Evolutionary conservation across 2,888 invertebrate genomes (phyloP), one percentile per base, ranked within the genome.

Genomic region (Hemithea aestivaria): DNA sequence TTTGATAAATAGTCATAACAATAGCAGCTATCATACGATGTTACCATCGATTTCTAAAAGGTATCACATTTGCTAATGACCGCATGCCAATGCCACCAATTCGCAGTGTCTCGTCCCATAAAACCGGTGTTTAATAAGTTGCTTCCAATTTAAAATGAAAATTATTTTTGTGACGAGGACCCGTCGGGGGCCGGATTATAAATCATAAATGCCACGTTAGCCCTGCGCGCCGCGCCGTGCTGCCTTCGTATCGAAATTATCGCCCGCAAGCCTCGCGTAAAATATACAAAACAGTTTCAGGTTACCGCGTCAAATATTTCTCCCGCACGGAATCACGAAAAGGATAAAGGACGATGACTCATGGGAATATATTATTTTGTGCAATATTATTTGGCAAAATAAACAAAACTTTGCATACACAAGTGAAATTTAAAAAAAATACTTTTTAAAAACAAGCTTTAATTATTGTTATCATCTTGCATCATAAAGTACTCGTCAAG

Each of bases 181-280:
- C 68, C 73, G 76, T 75, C 74, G 75, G 70, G 61, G 78, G 68
- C 77, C 69, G 72, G 81, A 78, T 81, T 83, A 82, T 84, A 84
- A 84, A 84, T 83, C 84, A 84, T 80, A 82, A 76, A 73, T 75
- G 82, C 80, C 84, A 79, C 74, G 79, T 81, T 75, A 76, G 71
- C 58, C 61, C 64, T 64, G 59, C 63, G 63, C 68, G 69, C 66
- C 62, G 62, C 16, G 5, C 16, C 16, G 16, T 5, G 16, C 16
- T 5, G 16, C 16, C 57, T 60, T 68, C 56, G 73, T 70, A 79
- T 76, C 75, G 66, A 81, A 84, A 82, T 84, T 80, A 84, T 81
- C 81, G 77, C 73, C 75, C 69, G 70, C 67, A 53, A 77, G 70
- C 68, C 59, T 53, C 61, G 64, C 70, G 72, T 75, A 74, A 74